Evolutionary conservation across 2,888 invertebrate species (phyloP).

Genomic region (Ethmia dodecea): DNA sequence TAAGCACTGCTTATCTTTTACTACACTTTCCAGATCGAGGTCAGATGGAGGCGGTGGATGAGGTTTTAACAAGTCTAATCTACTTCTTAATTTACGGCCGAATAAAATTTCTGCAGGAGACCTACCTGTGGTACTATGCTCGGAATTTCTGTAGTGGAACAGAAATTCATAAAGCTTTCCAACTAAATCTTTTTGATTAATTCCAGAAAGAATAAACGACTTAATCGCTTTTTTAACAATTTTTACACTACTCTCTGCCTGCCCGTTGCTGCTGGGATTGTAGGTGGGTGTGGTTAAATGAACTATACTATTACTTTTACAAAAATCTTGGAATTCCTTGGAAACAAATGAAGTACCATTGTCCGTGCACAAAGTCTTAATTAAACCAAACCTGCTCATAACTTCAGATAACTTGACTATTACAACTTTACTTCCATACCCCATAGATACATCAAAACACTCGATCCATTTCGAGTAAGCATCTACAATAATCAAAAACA

Average conservation of each 20-base stretch:
- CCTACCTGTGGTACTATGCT: conserved; percentile 8
- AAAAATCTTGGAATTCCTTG: conserved; percentile 6
- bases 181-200: conserved; percentile 1
- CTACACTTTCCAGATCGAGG: background rate
- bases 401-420: conserved; percentile 7
- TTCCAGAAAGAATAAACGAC: conserved; percentile 6
- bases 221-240: too few species aligned
- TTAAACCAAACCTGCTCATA: conserved; percentile 8
- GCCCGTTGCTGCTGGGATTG: conserved; percentile 5
- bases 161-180: conserved; percentile 6
- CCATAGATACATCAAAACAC: conserved; percentile 4
- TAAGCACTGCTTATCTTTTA: conserved; percentile 9
- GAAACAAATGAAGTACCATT: conserved; percentile 11
- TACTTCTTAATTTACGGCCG: conserved; percentile 6
- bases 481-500: conserved; percentile 4
- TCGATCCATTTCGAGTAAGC: conserved; percentile 1
- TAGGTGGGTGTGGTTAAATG: conserved; percentile 9
- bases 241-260: too few species aligned
- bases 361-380: conserved; percentile 8
- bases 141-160: conserved; percentile 11
- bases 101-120: conserved; percentile 12
- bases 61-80: conserved; percentile 6
- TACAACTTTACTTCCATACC: conserved; percentile 1
- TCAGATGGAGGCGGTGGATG: conserved; percentile 1
- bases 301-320: conserved; percentile 3